These are phyloP conservation scores for Myanophis thanlyinensis DNA, from an alignment of 2,113 vertebrate species.

Conservation along the genomic window DNA sequence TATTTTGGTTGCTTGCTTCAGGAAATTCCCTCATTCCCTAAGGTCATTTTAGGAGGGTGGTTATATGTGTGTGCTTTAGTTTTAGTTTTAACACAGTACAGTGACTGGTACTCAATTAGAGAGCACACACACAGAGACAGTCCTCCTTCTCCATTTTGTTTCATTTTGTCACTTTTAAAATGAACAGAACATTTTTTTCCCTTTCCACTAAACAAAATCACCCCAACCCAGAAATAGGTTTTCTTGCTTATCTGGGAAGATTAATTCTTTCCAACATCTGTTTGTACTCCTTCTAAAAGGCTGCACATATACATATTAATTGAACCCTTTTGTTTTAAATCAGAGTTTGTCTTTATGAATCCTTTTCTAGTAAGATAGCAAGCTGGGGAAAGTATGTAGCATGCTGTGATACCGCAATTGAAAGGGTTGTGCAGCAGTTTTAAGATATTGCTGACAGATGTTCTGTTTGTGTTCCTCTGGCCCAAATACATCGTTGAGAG, in stretches of 20 bases:
- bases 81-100: neutral
- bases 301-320: neutral
- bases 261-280: neutral
- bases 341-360: neutral
- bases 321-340: neutral
- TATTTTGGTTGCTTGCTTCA: neutral
- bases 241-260: neutral
- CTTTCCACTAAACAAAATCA: neutral
- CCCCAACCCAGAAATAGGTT: neutral
- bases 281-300: neutral
- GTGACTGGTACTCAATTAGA: neutral
- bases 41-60: neutral
- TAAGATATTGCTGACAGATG: neutral
- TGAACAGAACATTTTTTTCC: neutral
- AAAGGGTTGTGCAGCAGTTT: neutral
- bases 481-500: neutral
- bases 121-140: neutral
- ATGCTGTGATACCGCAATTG: neutral
- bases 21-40: neutral
- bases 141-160: neutral
- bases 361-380: neutral
- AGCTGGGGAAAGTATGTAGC: neutral
- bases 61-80: neutral
- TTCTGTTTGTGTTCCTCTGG: neutral
- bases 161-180: neutral